Percentiles rank a stretch among this genome's conserved stretches.
phyloP scores from a whole-genome alignment of 2,888 invertebrate genomes.

The Pandemis cinnamomeana region DNA sequence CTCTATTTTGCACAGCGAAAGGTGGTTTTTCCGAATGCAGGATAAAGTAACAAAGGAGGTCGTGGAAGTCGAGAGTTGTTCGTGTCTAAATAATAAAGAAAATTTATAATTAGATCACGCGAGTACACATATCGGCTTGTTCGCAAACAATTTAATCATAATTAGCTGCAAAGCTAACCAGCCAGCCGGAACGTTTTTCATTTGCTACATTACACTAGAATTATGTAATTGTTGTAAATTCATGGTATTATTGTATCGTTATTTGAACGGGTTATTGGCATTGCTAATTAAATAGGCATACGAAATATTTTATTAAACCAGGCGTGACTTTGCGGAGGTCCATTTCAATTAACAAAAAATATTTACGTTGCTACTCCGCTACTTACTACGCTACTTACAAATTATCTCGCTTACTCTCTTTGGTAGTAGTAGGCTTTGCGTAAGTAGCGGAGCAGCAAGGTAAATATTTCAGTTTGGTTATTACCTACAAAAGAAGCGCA shows the following conservation, averaged over 20 bases:
- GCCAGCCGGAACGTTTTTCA: neutral
- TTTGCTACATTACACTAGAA: neutral
- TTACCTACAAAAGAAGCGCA: no score
- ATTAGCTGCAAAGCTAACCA: neutral
- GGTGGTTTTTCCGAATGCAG: neutral
- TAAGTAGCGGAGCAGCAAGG: no score
- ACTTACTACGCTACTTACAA: no score
- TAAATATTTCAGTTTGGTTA: no score
- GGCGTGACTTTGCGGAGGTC: no score
- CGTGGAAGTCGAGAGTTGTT: neutral
- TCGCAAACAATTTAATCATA: slow-evolving; percentile 12
- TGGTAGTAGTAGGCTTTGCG: no score
- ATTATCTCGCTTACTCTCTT: no score
- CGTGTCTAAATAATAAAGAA: slow-evolving; percentile 2
- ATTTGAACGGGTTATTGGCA: neutral
- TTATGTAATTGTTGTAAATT: neutral
- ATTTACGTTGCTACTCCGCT: no score
- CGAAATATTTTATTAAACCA: no score
- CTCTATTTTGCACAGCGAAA: neutral
- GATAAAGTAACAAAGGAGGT: neutral
- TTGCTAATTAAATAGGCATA: neutral
- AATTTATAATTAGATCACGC: slow-evolving; percentile 9
- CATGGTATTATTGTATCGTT: neutral
- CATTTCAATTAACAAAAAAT: no score
- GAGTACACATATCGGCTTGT: slow-evolving; percentile 6